Conservation (phyloP, 1,140 invertebrate genomes). For the Vanessa tameamea region DNA sequence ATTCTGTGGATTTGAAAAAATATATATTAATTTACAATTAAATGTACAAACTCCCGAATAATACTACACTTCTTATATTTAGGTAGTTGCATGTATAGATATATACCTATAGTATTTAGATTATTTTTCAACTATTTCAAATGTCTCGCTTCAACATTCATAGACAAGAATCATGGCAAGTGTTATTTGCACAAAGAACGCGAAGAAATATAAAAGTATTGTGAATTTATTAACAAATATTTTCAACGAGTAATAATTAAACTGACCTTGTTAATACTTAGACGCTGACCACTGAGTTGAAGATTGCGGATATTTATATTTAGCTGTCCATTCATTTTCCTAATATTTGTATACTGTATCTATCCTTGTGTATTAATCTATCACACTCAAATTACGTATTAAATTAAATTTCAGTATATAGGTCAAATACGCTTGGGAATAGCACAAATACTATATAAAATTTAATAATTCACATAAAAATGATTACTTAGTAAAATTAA, state of each 20-base stretch:
- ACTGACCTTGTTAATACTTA: conserved; percentile 30
- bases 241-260: conserved; percentile 11
- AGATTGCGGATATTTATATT: not conserved
- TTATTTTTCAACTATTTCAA: not conserved
- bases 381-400: no score
- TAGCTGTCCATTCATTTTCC: not conserved
- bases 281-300: not conserved
- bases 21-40: no score
- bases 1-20: no score
- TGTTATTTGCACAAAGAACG: not conserved
- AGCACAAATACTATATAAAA: no score
- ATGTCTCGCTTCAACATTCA: not conserved
- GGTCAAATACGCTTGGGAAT: no score
- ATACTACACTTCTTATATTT: no score
- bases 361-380: no score
- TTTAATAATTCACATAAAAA: no score
- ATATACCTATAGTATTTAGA: not conserved
- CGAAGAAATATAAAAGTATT: conserved; percentile 12
- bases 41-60: no score
- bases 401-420: no score
- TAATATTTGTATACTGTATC: not conserved
- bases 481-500: no score
- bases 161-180: not conserved
- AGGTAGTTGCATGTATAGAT: not conserved
- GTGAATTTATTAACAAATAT: conserved; percentile 11